phyloP scores from a whole-genome alignment of 2,888 invertebrate species.

The Thecophora atra region DNA sequence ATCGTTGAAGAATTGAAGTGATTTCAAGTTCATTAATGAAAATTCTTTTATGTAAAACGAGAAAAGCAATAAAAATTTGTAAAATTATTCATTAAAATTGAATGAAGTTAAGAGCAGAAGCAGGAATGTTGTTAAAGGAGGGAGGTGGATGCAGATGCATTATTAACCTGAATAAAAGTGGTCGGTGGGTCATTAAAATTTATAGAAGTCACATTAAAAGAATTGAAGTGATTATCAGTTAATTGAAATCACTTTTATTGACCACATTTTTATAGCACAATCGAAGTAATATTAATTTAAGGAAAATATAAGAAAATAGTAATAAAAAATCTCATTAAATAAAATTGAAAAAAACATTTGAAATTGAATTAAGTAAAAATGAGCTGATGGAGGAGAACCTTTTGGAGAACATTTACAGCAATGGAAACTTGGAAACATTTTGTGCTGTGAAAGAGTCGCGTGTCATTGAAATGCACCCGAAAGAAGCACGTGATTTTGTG shows the following conservation, averaged over 20 bases:
- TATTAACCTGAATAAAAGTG: background rate
- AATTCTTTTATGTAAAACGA: too few relatives aligned
- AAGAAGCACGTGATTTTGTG: too few relatives aligned
- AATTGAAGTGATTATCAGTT: background rate
- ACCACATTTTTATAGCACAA: background rate
- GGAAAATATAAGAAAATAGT: background rate
- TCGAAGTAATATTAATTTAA: background rate
- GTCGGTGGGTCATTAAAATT: background rate
- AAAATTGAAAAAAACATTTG: background rate
- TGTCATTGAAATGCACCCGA: too few relatives aligned
- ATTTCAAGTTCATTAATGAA: too few relatives aligned
- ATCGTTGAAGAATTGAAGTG: too few relatives aligned
- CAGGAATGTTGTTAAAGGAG: too few relatives aligned
- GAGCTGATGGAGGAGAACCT: too few relatives aligned
- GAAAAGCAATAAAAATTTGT: too few relatives aligned
- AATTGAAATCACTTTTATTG: background rate
- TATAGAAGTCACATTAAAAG: too few relatives aligned
- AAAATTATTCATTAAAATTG: conserved; percentile 23
- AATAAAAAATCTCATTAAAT: background rate
- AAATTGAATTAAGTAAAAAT: background rate
- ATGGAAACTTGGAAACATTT: too few relatives aligned
- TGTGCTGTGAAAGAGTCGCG: too few relatives aligned
- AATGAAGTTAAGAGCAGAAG: background rate
- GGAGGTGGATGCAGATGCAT: background rate
- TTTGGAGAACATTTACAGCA: too few relatives aligned